These are phyloP conservation scores for Litocranius walleri DNA, from an alignment of 2,113 vertebrate species.

Conservation along the genomic window DNA sequence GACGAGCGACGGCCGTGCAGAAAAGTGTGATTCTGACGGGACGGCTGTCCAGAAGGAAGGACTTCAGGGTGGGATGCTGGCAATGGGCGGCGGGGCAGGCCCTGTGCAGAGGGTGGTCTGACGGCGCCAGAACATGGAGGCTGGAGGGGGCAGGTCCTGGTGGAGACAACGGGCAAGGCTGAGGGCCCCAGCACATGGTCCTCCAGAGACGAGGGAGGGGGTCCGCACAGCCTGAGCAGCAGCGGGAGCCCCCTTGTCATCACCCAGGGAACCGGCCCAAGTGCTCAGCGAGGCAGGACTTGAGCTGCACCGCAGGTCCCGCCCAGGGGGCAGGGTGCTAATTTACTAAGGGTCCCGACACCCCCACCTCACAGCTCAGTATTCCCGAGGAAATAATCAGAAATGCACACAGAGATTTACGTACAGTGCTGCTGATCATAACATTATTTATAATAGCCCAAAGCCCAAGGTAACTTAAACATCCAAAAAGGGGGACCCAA, in stretches of 20 bases:
- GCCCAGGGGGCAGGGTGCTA: background rate
- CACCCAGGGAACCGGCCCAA: background rate
- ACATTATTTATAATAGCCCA: conserved; percentile 51
- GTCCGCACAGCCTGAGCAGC: background rate
- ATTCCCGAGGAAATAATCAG: conserved; percentile 46
- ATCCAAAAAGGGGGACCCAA: background rate
- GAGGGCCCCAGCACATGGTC: rapidly evolving
- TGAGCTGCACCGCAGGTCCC: background rate
- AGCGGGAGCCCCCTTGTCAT: background rate
- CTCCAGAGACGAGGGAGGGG: rapidly evolving
- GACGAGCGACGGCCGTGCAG: background rate
- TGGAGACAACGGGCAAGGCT: no score
- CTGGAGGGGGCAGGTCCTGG: background rate
- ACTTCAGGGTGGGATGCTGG: background rate
- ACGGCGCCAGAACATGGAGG: rapidly evolving
- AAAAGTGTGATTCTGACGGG: background rate
- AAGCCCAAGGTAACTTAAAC: conserved; percentile 46
- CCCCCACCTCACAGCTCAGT: background rate
- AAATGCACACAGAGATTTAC: conserved; percentile 37
- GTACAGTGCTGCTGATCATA: conserved; percentile 17
- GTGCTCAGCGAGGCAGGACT: background rate
- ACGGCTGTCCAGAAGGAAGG: background rate
- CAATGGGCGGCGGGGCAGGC: background rate
- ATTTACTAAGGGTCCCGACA: background rate
- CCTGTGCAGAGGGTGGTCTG: background rate